Evolutionary conservation across 1,140 invertebrate species (phyloP).

Genomic region (Zaprionus ornatus): DNA sequence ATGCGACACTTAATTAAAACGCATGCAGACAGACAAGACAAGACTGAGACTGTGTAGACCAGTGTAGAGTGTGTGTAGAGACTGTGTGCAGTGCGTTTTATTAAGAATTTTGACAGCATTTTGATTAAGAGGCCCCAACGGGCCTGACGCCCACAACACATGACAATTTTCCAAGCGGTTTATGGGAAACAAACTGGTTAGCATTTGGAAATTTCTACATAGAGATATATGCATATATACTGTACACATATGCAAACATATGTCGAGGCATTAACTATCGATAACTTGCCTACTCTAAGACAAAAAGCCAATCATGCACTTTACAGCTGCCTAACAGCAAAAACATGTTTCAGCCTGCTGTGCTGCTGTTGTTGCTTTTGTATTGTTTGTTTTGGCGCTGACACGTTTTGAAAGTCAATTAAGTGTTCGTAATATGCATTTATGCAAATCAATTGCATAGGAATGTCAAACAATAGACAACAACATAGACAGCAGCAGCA

Average conservation of each 20-base stretch:
- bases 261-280: slow-evolving; percentile 18
- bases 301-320: slow-evolving; percentile 59
- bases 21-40: slow-evolving; percentile 59
- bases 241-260: background rate
- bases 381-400: slow-evolving; percentile 37
- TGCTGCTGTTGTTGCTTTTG: slow-evolving; percentile 27
- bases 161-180: slow-evolving; percentile 24
- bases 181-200: slow-evolving; percentile 56
- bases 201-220: slow-evolving; percentile 14
- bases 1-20: slow-evolving; percentile 78
- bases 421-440: slow-evolving; percentile 74
- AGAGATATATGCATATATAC: slow-evolving; percentile 4
- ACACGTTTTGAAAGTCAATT: slow-evolving; percentile 77
- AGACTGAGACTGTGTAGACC: slow-evolving; percentile 9
- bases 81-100: slow-evolving; percentile 46
- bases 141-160: slow-evolving; percentile 30
- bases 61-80: background rate
- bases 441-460: slow-evolving; percentile 56
- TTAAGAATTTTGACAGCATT: slow-evolving; percentile 78
- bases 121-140: slow-evolving; percentile 65
- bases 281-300: background rate
- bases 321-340: slow-evolving; percentile 53
- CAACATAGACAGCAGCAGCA: slow-evolving; percentile 9
- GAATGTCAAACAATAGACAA: slow-evolving; percentile 32
- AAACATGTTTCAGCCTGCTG: slow-evolving; percentile 49